Evolutionary conservation across 2,888 invertebrate species (phyloP).

Genomic region (Cheilosia soror): DNA sequence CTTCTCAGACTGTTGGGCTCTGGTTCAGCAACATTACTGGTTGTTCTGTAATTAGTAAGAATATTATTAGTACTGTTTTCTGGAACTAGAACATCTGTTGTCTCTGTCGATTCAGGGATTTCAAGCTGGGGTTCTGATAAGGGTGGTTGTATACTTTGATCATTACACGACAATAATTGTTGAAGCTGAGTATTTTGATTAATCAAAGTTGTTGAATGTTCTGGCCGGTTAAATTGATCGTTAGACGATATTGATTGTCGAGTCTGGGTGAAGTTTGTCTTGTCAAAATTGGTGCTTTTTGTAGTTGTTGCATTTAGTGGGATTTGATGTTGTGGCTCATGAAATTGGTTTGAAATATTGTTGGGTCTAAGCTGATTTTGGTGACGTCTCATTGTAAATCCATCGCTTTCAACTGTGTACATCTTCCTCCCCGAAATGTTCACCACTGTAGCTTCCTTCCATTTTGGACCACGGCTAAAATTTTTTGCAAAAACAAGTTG

Average conservation of each 20-base stretch:
- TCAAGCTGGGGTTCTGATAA: neutral
- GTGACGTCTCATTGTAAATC: slow-evolving; percentile 20
- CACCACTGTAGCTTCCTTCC: slow-evolving; percentile 10
- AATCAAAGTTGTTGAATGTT: neutral
- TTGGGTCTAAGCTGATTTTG: slow-evolving; percentile 24
- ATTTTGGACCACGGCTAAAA: neutral
- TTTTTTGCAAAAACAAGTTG: slow-evolving; percentile 4
- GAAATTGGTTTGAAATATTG: neutral
- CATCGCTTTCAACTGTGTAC: slow-evolving; percentile 6
- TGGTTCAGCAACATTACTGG: neutral
- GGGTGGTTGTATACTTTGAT: neutral
- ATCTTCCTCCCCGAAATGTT: slow-evolving; percentile 10
- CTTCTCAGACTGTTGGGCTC: neutral
- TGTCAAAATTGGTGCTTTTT: neutral
- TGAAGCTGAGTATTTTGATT: slow-evolving; percentile 8
- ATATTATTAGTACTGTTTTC: slow-evolving; percentile 3
- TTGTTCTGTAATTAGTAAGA: neutral
- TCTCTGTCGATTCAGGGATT: neutral
- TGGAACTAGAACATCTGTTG: slow-evolving; percentile 4
- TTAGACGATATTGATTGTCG: slow-evolving; percentile 4
- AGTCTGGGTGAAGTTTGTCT: neutral
- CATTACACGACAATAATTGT: neutral
- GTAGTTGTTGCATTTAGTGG: neutral
- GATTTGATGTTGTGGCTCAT: neutral
- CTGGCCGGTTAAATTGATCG: neutral